These are phyloP conservation scores for Microctonus aethiopoides DNA, from an alignment of 2,888 invertebrate species.

Conservation along the genomic window DNA sequence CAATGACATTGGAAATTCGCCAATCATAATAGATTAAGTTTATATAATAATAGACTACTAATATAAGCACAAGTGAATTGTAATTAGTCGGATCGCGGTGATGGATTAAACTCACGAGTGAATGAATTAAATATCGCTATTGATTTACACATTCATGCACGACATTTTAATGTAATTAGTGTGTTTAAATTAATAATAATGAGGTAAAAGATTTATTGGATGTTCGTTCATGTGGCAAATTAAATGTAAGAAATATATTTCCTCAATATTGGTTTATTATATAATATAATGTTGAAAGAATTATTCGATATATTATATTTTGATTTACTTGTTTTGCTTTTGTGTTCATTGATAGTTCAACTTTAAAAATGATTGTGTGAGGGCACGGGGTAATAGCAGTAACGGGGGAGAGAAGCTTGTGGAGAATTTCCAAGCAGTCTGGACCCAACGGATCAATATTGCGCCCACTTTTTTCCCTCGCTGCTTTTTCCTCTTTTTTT, in stretches of 20 bases:
- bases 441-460: conserved; percentile 52
- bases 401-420: conserved; percentile 9
- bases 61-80: not conserved
- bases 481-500: conserved; percentile 22
- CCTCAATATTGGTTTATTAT: not conserved
- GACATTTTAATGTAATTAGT: not conserved
- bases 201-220: too few species aligned
- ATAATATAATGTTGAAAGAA: not conserved
- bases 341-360: not conserved
- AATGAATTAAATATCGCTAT: not conserved
- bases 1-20: conserved; percentile 34
- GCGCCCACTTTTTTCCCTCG: conserved; percentile 38
- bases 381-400: not conserved
- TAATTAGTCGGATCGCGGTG: not conserved
- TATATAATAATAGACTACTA: not conserved
- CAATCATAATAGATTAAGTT: conserved; percentile 16
- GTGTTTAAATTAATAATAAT: not conserved
- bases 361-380: not conserved
- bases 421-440: conserved; percentile 37
- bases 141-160: not conserved
- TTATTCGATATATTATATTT: not conserved
- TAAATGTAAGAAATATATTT: not conserved
- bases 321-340: not conserved
- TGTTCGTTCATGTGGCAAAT: not conserved
- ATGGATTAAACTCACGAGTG: not conserved